Percentiles rank a stretch among this genome's conserved stretches.
Evolutionary conservation across 1,140 invertebrate genomes (phyloP).

Genomic region (Heliconius himera): DNA sequence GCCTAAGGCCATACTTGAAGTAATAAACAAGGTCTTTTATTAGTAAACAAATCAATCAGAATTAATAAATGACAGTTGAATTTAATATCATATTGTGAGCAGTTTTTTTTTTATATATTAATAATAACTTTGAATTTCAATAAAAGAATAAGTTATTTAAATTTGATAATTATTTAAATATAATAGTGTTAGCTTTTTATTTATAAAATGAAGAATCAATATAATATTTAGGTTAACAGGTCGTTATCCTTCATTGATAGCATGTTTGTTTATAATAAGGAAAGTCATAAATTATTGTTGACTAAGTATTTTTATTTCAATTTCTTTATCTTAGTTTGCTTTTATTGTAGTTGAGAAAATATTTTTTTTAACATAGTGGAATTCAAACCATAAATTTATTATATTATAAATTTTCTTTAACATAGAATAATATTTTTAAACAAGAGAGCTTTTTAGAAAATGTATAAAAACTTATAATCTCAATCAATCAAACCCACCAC

Average conservation of each 20-base stretch:
- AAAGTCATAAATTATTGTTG: neutral
- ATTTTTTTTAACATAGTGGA: too few species aligned
- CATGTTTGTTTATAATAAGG: neutral
- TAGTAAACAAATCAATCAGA: constrained; percentile 4
- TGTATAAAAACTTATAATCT: too few species aligned
- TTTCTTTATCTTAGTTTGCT: neutral
- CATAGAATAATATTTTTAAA: too few species aligned
- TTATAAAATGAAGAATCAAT: neutral
- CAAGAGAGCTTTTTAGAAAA: too few species aligned
- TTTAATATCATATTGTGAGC: neutral
- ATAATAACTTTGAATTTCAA: neutral
- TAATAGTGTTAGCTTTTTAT: neutral
- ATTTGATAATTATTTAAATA: neutral
- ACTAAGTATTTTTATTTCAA: neutral
- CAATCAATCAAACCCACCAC: too few species aligned
- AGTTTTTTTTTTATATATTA: too few species aligned
- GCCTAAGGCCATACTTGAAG: neutral
- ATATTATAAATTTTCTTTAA: too few species aligned
- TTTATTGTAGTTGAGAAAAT: neutral
- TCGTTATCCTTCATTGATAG: neutral
- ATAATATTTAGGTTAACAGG: neutral
- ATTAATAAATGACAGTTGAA: constrained; percentile 4
- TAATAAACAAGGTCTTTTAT: constrained; percentile 6
- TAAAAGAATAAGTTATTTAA: neutral
- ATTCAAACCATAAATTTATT: too few species aligned